These are phyloP conservation scores for Drepana arcuata DNA, from an alignment of 1,140 invertebrate genomes.

Conservation along the genomic window DNA sequence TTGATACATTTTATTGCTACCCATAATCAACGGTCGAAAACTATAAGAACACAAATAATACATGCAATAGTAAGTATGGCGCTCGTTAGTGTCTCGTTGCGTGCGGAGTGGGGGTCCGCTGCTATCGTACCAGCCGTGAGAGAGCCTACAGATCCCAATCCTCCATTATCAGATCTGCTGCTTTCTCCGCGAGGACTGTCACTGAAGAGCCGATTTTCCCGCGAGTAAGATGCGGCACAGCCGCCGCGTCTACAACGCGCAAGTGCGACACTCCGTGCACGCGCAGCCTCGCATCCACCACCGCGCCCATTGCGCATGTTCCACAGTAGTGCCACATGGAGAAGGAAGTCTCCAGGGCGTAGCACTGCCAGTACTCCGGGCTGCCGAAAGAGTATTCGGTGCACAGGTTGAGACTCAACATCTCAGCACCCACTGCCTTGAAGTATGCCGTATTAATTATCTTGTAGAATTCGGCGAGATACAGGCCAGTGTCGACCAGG, in stretches of 20 bases:
- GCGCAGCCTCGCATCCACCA: constrained; percentile 43
- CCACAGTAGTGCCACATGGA: constrained; percentile 60
- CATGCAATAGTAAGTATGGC: too few relatives aligned
- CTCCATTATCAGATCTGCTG: too few relatives aligned
- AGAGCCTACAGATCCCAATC: too few relatives aligned
- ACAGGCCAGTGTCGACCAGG: constrained; percentile 9
- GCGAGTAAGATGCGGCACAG: constrained; percentile 16
- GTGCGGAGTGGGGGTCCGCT: too few relatives aligned
- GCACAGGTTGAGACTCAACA: constrained; percentile 3
- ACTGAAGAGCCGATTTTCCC: constrained; percentile 19
- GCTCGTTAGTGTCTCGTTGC: too few relatives aligned
- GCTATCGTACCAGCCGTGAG: too few relatives aligned
- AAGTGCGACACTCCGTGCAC: constrained; percentile 46
- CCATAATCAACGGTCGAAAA: too few relatives aligned
- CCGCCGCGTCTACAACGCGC: constrained; percentile 22
- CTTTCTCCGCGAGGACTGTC: constrained; percentile 12
- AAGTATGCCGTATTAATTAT: constrained; percentile 74
- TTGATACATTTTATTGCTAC: too few relatives aligned
- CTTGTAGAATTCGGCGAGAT: background rate
- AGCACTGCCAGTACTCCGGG: constrained; percentile 50
- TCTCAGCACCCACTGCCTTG: constrained; percentile 3
- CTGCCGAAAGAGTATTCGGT: background rate
- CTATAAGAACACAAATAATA: too few relatives aligned
- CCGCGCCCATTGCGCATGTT: constrained; percentile 68
- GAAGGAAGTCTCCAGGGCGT: constrained; percentile 25